Conservation (phyloP, 2,797 vertebrate species). For the Sebastiscus albofasciatus region DNA sequence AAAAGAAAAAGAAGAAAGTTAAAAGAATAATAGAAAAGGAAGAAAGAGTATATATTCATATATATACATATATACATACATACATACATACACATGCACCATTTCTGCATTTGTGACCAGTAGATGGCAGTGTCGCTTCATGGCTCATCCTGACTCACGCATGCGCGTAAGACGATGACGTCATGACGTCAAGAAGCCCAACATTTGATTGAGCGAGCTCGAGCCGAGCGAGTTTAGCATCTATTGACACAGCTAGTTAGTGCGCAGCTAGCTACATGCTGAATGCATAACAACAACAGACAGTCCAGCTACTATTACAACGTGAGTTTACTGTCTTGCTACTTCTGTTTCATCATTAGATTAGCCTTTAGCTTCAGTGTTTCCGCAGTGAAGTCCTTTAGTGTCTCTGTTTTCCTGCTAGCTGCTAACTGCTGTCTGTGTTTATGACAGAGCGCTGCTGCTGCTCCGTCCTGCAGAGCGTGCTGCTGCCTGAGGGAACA, state of each 20-base stretch:
- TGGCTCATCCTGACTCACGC: not conserved
- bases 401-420: not conserved
- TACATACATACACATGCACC: too few relatives aligned
- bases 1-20: too few relatives aligned
- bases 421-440: not conserved
- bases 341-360: accelerated
- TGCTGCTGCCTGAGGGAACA: constrained; percentile 12
- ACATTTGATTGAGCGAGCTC: not conserved
- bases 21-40: too few relatives aligned
- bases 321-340: constrained; percentile 3
- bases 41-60: too few relatives aligned
- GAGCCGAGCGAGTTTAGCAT: not conserved
- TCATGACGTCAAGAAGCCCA: constrained; percentile 57
- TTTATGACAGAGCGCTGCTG: constrained; percentile 22
- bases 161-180: constrained; percentile 39
- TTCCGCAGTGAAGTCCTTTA: too few relatives aligned
- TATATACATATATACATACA: too few relatives aligned
- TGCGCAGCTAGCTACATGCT: not conserved
- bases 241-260: not conserved
- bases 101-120: constrained; percentile 11
- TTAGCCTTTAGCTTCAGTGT: not conserved
- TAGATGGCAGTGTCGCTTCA: constrained; percentile 31
- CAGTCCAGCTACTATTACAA: accelerated
- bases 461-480: not conserved
- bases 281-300: not conserved